Percentiles rank a stretch among this genome's conserved stretches.
phyloP scores from a whole-genome alignment of 1,140 invertebrate genomes.

The Caenorhabditis inopinata region DNA sequence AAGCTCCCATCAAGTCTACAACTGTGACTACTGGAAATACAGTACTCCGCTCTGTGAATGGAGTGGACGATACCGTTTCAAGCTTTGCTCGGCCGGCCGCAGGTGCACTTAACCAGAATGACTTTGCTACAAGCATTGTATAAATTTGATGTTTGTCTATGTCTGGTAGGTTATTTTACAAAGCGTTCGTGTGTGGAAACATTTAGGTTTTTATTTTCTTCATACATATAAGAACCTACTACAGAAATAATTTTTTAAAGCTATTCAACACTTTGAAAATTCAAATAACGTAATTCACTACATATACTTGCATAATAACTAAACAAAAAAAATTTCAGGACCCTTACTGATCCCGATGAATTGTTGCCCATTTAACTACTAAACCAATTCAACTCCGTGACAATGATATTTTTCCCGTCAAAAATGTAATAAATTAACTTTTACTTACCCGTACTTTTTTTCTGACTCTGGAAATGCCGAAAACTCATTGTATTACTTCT shows the following conservation, averaged over 20 bases:
- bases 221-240: too few relatives aligned
- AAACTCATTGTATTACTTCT: too few relatives aligned
- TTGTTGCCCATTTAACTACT: not conserved
- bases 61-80: not conserved
- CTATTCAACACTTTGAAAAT: too few relatives aligned
- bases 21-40: conserved; percentile 17
- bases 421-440: not conserved
- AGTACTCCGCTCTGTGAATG: not conserved
- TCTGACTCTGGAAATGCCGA: too few relatives aligned
- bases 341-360: conserved; percentile 28
- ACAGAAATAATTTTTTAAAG: too few relatives aligned
- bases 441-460: too few relatives aligned
- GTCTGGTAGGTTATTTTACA: not conserved
- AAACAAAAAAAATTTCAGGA: not conserved
- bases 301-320: too few relatives aligned
- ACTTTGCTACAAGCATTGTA: conserved; percentile 47
- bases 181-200: not conserved
- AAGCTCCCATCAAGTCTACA: conserved; percentile 21
- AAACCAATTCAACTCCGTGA: conserved; percentile 19
- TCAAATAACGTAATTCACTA: too few relatives aligned
- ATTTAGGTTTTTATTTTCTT: too few relatives aligned
- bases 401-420: not conserved
- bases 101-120: conserved; percentile 31
- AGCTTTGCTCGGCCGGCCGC: conserved; percentile 1
- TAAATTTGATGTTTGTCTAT: not conserved